Conservation (phyloP, 2,113 vertebrate genomes). For the Eclectus roratus region DNA sequence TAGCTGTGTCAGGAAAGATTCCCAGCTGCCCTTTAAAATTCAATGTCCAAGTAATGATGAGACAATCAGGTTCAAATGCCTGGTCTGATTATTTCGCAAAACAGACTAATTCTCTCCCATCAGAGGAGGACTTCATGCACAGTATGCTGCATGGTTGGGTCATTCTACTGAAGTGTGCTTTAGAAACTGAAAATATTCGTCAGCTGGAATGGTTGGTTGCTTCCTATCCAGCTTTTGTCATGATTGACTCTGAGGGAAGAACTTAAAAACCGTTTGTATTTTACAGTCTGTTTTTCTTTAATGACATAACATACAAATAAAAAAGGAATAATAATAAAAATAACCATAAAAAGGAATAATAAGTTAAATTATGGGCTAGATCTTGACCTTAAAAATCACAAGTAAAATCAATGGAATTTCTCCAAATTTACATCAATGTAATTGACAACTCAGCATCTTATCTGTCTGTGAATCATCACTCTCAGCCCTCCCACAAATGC, state of each 20-base stretch:
- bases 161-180: neutral
- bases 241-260: neutral
- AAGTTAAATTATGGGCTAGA: neutral
- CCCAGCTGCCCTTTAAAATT: neutral
- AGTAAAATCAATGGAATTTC: neutral
- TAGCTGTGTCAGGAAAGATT: neutral
- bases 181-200: neutral
- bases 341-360: neutral
- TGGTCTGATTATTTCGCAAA: neutral
- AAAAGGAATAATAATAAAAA: neutral
- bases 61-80: neutral
- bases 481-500: neutral
- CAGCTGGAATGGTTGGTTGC: neutral
- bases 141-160: neutral
- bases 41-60: neutral
- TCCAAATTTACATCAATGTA: neutral
- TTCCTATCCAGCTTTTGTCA: neutral
- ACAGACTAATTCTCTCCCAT: neutral
- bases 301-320: neutral
- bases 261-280: neutral
- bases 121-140: neutral
- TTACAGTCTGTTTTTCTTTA: neutral
- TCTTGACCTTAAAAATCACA: neutral
- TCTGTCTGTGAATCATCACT: conserved; percentile 20
- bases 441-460: neutral